phyloP scores from a whole-genome alignment of 2,888 invertebrate species.

The Strigamia transsilvanica region DNA sequence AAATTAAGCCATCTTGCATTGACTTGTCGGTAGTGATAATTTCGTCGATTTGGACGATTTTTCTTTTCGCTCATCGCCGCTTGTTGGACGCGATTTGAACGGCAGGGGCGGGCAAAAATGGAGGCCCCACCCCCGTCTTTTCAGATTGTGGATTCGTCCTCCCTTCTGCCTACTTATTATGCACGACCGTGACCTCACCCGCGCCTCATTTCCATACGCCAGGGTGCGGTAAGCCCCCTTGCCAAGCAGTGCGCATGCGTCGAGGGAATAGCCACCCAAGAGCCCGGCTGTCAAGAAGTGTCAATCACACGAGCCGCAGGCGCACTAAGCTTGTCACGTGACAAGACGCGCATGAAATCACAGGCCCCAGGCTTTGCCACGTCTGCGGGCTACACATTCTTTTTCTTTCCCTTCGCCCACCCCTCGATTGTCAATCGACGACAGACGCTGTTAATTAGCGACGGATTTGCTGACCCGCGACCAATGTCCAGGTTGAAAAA shows the following conservation, averaged over 20 bases:
- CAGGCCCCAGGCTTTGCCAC: conserved; percentile 41
- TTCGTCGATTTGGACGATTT: too few species aligned
- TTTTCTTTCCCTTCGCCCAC: background rate
- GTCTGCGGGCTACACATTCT: background rate
- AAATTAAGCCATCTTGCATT: too few species aligned
- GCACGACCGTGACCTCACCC: conserved; percentile 52
- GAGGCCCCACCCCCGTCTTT: conserved; percentile 36
- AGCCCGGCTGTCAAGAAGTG: conserved; percentile 50
- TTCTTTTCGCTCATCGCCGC: too few species aligned
- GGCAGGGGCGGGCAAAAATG: conserved; percentile 12
- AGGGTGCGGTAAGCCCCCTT: conserved; percentile 44
- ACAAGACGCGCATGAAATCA: conserved; percentile 49
- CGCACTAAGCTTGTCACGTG: conserved; percentile 51
- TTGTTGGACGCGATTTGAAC: background rate
- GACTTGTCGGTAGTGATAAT: too few species aligned
- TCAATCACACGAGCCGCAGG: conserved; percentile 51
- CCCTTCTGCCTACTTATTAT: conserved; percentile 50
- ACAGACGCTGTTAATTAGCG: conserved; percentile 38
- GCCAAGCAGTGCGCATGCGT: conserved; percentile 44
- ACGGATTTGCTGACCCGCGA: conserved; percentile 5
- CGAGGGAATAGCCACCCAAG: conserved; percentile 52
- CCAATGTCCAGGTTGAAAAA: conserved; percentile 19
- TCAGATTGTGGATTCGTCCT: conserved; percentile 40
- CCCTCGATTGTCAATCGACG: background rate
- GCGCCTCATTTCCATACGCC: conserved; percentile 53